These are phyloP conservation scores for Pyrrhopygopsis socrates DNA, from an alignment of 2,888 invertebrate species.

Conservation along the genomic window DNA sequence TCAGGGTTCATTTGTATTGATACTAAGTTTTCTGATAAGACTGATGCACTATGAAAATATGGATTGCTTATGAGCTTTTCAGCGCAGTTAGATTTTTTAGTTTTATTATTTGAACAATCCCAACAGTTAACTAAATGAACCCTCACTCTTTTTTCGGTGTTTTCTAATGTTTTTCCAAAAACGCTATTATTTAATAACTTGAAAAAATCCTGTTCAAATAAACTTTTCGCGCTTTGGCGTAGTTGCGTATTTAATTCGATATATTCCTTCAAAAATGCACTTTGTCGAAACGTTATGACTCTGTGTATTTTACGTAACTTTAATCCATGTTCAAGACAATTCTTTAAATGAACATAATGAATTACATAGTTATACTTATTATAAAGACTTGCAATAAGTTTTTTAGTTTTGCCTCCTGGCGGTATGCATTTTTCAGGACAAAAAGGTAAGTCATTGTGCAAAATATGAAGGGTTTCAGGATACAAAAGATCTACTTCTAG, in stretches of 20 bases:
- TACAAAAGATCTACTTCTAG: not conserved
- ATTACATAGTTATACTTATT: not conserved
- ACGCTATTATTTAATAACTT: not conserved
- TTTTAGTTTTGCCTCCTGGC: not conserved
- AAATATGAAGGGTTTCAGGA: not conserved
- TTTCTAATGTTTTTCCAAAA: not conserved
- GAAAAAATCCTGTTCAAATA: no score
- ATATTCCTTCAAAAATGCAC: not conserved
- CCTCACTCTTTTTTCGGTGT: not conserved
- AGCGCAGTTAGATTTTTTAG: not conserved
- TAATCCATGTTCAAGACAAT: not conserved
- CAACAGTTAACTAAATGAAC: conserved; percentile 3
- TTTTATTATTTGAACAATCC: not conserved
- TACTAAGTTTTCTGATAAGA: not conserved
- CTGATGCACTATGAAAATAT: not conserved
- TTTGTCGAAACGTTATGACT: not conserved
- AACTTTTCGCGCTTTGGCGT: no score
- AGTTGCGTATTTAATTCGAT: not conserved
- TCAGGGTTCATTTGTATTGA: not conserved
- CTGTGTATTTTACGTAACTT: not conserved
- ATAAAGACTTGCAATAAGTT: not conserved
- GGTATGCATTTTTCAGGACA: not conserved
- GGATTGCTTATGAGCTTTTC: not conserved
- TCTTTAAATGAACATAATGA: not conserved
- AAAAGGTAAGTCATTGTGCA: conserved; percentile 7